Base-by-base conservation (phyloP, 2,888 invertebrate species). In the Petrophora chlorosata region DNA sequence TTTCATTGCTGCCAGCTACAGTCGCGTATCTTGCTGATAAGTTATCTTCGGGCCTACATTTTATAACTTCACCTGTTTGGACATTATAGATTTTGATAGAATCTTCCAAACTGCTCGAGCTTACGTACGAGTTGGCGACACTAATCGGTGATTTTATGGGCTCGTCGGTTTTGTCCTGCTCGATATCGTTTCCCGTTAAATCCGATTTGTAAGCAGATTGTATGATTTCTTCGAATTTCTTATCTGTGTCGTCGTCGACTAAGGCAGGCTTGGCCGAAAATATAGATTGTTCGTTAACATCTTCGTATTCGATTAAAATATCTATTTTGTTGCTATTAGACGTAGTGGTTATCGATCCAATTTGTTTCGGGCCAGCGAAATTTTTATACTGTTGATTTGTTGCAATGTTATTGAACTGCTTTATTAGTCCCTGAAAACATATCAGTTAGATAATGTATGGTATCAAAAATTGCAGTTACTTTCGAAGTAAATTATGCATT, bases 71-170 rank as follows among this genome's bases (percentile, higher is more conserved):
- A 49, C 90, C 91, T 25, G 87, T 87, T 75, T 85, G 87, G 36
- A 91, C 83, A 55, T 91, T 91, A 70, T 91, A 91, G 65, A 91
- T 87, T 82, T 89, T 90, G 59, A 90, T 89, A 30, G 88, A 86
- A 67, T 90, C 91, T 60, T 90, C 91, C 53, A 87, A 70, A 72
- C 91, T 91, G 61, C 90, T 90, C 0, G 89, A 76, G 62, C 89
- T 89, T 60, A 83, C 56, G 56, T 77, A 81, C 30, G 87, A 88
- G 51, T 80, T 79, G 61, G 84, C 85, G 26, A 80, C 65, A 59
- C 79, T 83, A 35, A 68, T 69, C 38, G 85, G 82, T 13, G 87
- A 84, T 67, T 78, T 83, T 38, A 77, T 66, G 35, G 73, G 73
- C 52, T 79, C 80, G 17, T 76, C 75, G 23, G 47, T 59, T 52